Conservation (phyloP, 2,888 invertebrate species). For the Melolontha melolontha region DNA sequence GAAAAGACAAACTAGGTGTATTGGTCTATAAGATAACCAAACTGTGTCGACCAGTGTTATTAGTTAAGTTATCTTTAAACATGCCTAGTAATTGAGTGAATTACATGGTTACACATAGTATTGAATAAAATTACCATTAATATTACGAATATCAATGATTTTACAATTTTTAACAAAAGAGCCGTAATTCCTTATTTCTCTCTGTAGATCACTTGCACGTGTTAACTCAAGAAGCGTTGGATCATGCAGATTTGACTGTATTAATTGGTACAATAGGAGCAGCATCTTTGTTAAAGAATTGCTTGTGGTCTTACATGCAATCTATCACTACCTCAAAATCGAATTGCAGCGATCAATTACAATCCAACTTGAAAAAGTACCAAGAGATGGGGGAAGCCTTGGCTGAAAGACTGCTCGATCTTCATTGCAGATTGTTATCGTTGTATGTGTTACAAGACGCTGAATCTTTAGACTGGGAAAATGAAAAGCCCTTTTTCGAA, state of each 20-base stretch:
- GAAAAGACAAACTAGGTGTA: too few relatives aligned
- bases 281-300: slow-evolving; percentile 82
- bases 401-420: slow-evolving; percentile 83
- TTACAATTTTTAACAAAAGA: slow-evolving; percentile 4
- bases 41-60: too few relatives aligned
- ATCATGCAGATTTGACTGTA: slow-evolving; percentile 86
- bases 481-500: slow-evolving; percentile 74
- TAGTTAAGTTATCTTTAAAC: too few relatives aligned
- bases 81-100: too few relatives aligned
- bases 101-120: too few relatives aligned
- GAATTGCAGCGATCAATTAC: slow-evolving; percentile 57
- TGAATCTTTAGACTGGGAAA: slow-evolving; percentile 82
- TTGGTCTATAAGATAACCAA: too few relatives aligned
- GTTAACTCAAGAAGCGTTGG: slow-evolving; percentile 84
- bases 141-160: too few relatives aligned
- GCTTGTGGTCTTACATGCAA: slow-evolving; percentile 81
- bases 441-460: slow-evolving; percentile 86
- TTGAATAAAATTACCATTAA: too few relatives aligned
- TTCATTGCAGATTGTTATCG: slow-evolving; percentile 82
- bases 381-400: slow-evolving; percentile 87
- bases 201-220: slow-evolving; percentile 79
- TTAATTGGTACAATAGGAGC: slow-evolving; percentile 86
- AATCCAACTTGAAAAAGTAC: slow-evolving; percentile 77
- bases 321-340: slow-evolving; percentile 61
- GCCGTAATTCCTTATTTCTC: slow-evolving; percentile 37